These are phyloP conservation scores for Lacanobia wlatinum DNA, from an alignment of 2,888 invertebrate genomes.

Conservation along the genomic window DNA sequence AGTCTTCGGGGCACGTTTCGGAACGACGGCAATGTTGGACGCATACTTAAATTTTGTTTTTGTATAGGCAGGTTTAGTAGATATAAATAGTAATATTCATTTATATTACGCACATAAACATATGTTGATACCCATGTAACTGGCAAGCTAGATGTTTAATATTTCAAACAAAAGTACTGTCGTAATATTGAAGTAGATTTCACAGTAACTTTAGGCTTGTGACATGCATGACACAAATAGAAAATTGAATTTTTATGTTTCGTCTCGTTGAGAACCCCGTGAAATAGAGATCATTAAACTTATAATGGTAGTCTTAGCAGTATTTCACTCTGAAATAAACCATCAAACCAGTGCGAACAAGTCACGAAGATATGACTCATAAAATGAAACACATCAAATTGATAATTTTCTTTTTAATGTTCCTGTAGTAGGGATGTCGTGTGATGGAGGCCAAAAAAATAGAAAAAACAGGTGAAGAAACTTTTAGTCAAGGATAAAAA, in stretches of 20 bases:
- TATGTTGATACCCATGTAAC: too few species aligned
- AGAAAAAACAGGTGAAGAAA: neutral
- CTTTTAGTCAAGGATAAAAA: too few species aligned
- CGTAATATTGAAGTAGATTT: neutral
- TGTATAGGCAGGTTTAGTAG: neutral
- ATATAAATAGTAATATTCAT: too few species aligned
- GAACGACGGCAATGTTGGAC: neutral
- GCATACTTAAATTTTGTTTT: neutral
- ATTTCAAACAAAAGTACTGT: neutral
- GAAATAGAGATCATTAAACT: slow-evolving; percentile 36
- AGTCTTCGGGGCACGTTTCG: neutral
- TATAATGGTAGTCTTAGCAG: slow-evolving; percentile 27
- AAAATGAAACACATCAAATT: slow-evolving; percentile 43
- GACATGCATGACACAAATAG: neutral
- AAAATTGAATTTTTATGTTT: slow-evolving; percentile 14
- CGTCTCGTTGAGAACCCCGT: slow-evolving; percentile 13
- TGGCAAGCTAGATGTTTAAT: too few species aligned
- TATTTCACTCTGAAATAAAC: slow-evolving; percentile 38
- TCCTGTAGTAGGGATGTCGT: neutral
- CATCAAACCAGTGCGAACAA: slow-evolving; percentile 39
- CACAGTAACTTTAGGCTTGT: neutral
- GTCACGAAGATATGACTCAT: slow-evolving; percentile 35
- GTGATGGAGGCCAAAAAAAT: too few species aligned
- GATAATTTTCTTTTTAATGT: slow-evolving; percentile 41
- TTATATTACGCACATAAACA: too few species aligned